phyloP scores from a whole-genome alignment of 2,888 invertebrate genomes.

The Xylota sylvarum region DNA sequence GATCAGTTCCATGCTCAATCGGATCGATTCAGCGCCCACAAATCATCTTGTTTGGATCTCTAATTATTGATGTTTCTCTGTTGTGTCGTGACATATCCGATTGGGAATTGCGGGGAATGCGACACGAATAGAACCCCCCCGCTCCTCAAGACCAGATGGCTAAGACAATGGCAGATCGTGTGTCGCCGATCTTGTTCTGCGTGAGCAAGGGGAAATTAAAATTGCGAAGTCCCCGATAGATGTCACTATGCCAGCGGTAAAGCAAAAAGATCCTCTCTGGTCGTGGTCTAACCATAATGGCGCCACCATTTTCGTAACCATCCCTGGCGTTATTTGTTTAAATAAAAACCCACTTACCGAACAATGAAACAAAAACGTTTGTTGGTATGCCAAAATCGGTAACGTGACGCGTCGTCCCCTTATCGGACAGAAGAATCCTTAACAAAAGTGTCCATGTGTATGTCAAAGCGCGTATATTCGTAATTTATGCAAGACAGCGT shows the following conservation, averaged over 20 bases:
- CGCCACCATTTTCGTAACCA: conserved; percentile 58
- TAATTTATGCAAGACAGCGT: conserved; percentile 72
- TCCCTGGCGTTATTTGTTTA: conserved; percentile 23
- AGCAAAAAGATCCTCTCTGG: conserved; percentile 1
- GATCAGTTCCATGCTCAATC: conserved; percentile 49
- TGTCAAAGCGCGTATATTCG: conserved; percentile 67
- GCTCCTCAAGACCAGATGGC: conserved; percentile 40
- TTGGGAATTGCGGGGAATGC: conserved; percentile 49
- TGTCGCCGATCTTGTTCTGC: conserved; percentile 70
- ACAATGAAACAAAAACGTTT: conserved; percentile 10
- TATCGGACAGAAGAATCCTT: conserved; percentile 58
- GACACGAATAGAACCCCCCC: conserved; percentile 36
- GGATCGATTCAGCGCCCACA: conserved; percentile 70
- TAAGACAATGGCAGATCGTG: conserved; percentile 62
- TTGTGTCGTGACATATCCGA: conserved; percentile 74
- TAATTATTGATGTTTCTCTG: conserved; percentile 75
- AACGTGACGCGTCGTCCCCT: conserved; percentile 40
- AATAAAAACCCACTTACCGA: conserved; percentile 22
- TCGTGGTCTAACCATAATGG: conserved; percentile 67
- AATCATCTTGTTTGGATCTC: conserved; percentile 74
- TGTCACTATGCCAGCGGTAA: conserved; percentile 31
- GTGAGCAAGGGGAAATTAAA: conserved; percentile 51
- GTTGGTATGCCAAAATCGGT: conserved; percentile 49
- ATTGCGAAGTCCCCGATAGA: conserved; percentile 34
- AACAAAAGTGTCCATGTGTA: conserved; percentile 22